A percentile compares a stretch with the other conserved stretches of the same genome.
Conservation (phyloP, 2,888 invertebrate species). For the Acleris cristana region DNA sequence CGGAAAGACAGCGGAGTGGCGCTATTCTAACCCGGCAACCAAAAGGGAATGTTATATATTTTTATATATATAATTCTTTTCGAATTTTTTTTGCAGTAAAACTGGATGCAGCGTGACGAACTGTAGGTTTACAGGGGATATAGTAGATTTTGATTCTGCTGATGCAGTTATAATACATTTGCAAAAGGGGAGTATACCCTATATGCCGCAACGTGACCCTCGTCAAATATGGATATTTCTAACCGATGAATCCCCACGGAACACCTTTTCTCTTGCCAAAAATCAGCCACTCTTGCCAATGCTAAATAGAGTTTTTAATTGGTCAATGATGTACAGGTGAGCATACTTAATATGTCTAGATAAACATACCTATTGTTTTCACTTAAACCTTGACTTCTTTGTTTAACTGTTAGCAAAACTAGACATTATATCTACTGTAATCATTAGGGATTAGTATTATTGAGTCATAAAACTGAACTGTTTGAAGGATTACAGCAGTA, state of each 20-base stretch:
- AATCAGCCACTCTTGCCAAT: constrained; percentile 58
- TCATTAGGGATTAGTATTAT: no score
- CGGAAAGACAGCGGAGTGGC: no score
- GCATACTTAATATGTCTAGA: not conserved
- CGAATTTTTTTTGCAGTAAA: constrained; percentile 65
- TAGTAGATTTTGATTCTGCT: constrained; percentile 68
- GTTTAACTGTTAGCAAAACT: no score
- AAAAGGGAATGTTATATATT: no score
- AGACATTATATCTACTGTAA: not conserved
- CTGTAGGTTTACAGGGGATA: constrained; percentile 84
- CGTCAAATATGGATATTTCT: constrained; percentile 88
- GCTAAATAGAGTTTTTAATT: constrained; percentile 86
- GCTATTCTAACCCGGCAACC: no score
- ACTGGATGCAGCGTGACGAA: constrained; percentile 84
- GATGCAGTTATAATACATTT: constrained; percentile 86
- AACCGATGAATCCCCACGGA: constrained; percentile 86
- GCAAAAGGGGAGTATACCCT: constrained; percentile 66
- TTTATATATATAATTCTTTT: no score
- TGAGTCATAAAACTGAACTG: no score
- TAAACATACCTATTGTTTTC: no score
- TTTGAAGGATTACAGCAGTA: no score
- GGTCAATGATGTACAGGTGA: constrained; percentile 88
- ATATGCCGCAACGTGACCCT: constrained; percentile 51
- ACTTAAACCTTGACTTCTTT: no score
- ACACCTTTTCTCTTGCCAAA: constrained; percentile 79